Percentiles rank a stretch among this genome's conserved stretches.
These are phyloP conservation scores for Eustalomyia histrio DNA, from an alignment of 2,888 invertebrate genomes.

Conservation along the genomic window DNA sequence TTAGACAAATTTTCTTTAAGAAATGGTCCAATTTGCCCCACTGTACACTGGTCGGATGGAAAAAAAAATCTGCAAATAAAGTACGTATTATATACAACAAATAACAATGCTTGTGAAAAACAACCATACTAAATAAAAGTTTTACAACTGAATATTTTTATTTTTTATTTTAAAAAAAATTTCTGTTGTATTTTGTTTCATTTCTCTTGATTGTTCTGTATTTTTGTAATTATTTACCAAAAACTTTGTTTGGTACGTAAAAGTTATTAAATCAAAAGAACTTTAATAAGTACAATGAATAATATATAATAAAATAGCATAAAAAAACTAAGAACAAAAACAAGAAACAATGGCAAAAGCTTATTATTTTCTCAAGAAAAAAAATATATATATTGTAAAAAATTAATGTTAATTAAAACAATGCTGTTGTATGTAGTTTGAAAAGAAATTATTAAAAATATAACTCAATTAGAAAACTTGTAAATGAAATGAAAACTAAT, in stretches of 20 bases:
- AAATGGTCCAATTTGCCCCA: too few species aligned
- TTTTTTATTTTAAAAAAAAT: constrained; percentile 1
- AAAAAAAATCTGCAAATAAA: constrained; percentile 20
- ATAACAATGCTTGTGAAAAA: constrained; percentile 19
- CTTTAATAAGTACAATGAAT: constrained; percentile 33
- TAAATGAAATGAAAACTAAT: background rate
- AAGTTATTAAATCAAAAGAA: constrained; percentile 54
- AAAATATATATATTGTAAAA: background rate
- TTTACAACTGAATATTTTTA: constrained; percentile 25
- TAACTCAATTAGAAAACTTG: background rate
- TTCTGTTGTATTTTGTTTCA: background rate
- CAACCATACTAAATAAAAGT: constrained; percentile 33
- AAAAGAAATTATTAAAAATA: background rate
- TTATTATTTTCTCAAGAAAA: constrained; percentile 3
- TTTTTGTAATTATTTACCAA: constrained; percentile 36
- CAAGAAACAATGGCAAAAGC: constrained; percentile 9
- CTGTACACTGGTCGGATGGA: constrained; percentile 7
- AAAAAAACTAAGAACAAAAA: background rate
- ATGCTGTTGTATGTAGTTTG: background rate
- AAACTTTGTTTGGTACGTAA: constrained; percentile 10
- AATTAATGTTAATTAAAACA: constrained; percentile 4
- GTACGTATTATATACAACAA: background rate
- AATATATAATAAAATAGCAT: background rate
- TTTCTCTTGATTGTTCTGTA: constrained; percentile 36
- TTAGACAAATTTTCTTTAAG: too few species aligned